These are phyloP conservation scores for Clistopyga incitator DNA, from an alignment of 2,888 invertebrate genomes.

Conservation along the genomic window DNA sequence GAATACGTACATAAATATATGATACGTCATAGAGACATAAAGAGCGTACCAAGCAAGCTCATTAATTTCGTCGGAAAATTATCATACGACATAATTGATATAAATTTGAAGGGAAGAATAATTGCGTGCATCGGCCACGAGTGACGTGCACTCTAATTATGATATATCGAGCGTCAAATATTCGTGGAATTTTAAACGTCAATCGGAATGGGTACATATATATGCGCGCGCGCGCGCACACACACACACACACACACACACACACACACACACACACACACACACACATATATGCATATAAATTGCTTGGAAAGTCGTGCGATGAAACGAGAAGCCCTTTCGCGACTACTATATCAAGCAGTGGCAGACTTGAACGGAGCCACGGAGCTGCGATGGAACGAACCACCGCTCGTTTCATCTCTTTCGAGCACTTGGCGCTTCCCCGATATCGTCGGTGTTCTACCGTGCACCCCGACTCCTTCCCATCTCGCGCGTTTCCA, in stretches of 20 bases:
- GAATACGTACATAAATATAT: not conserved
- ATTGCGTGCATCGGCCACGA: constrained; percentile 2
- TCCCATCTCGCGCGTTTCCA: constrained; percentile 53
- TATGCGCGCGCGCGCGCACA: no score
- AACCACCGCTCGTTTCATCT: constrained; percentile 27
- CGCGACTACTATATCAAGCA: constrained; percentile 18
- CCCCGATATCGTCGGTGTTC: constrained; percentile 40
- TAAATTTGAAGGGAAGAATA: constrained; percentile 39
- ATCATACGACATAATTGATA: constrained; percentile 38
- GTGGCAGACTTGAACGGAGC: constrained; percentile 48
- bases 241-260: no score
- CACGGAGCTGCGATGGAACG: constrained; percentile 21
- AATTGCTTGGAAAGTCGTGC: constrained; percentile 41
- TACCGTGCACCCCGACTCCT: not conserved
- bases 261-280: no score
- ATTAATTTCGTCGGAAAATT: constrained; percentile 44
- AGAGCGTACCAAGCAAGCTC: not conserved
- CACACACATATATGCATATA: not conserved
- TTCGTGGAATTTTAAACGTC: constrained; percentile 48
- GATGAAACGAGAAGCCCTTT: constrained; percentile 53
- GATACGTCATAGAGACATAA: not conserved
- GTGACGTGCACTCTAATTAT: constrained; percentile 2
- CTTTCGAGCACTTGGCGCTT: constrained; percentile 27
- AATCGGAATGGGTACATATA: constrained; percentile 1
- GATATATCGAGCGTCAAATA: constrained; percentile 21